Conservation (phyloP, 2,113 vertebrate species). For the Pipa parva region DNA sequence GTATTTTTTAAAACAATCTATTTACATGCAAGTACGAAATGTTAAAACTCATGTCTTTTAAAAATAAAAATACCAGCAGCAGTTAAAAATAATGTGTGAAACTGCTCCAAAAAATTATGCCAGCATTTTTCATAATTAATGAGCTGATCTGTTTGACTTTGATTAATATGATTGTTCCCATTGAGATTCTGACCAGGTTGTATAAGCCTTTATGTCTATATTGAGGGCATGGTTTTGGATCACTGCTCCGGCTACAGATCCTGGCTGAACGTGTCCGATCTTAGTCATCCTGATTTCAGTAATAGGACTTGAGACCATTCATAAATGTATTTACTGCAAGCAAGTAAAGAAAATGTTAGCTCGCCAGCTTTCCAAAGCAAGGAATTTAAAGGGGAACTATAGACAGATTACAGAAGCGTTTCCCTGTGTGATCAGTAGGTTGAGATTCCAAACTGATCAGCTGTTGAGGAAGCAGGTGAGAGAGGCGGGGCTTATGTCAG, state of each 20-base stretch:
- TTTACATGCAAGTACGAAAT: neutral
- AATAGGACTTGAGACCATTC: conserved; percentile 7
- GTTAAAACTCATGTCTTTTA: neutral
- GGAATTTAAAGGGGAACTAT: too few relatives aligned
- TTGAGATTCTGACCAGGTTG: conserved; percentile 61
- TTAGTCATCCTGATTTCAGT: conserved; percentile 49
- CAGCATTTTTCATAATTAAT: conserved; percentile 77
- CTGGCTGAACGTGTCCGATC: conserved; percentile 34
- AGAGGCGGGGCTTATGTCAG: too few relatives aligned
- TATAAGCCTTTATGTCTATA: conserved; percentile 65
- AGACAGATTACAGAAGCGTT: too few relatives aligned
- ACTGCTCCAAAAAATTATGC: conserved; percentile 57
- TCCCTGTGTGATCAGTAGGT: too few relatives aligned
- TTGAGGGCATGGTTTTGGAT: conserved; percentile 56
- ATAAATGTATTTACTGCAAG: neutral
- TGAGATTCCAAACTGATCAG: too few relatives aligned
- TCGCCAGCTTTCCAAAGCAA: neutral
- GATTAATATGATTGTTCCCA: conserved; percentile 67
- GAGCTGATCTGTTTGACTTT: conserved; percentile 68
- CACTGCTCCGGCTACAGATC: conserved; percentile 51
- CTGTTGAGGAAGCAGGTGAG: too few relatives aligned
- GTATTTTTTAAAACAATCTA: neutral
- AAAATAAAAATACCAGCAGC: neutral
- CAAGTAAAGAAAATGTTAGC: neutral
- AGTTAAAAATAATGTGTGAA: neutral